Evolutionary conservation across 2,797 vertebrate species (phyloP).

Genomic region (Megaceryle alcyon): DNA sequence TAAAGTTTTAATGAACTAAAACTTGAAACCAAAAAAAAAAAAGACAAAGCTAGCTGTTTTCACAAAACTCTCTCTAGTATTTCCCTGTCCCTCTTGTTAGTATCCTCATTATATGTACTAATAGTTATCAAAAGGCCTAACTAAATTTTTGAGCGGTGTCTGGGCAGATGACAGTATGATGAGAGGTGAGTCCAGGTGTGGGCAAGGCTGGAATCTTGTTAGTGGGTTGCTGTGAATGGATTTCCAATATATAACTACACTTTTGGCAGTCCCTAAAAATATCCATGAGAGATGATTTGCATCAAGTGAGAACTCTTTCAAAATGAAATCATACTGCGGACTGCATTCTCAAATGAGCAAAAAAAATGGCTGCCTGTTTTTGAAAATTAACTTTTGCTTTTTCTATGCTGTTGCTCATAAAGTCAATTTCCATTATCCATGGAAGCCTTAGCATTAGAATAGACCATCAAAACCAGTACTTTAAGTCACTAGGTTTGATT

Average conservation of each 20-base stretch:
- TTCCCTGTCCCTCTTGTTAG: too few relatives aligned
- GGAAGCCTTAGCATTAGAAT: conserved; percentile 6
- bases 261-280: background rate
- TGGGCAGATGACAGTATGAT: background rate
- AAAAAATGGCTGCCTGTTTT: background rate
- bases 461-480: conserved; percentile 24
- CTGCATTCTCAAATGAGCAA: background rate
- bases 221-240: background rate
- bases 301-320: background rate
- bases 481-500: conserved; percentile 6
- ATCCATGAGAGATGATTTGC: background rate
- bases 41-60: background rate
- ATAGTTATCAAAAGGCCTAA: too few relatives aligned
- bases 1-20: background rate
- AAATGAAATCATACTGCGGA: background rate
- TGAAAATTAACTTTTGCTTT: background rate
- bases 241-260: background rate
- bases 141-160: too few relatives aligned
- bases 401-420: background rate
- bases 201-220: background rate
- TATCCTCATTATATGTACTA: too few relatives aligned
- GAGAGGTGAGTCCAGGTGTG: background rate
- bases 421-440: conserved; percentile 6
- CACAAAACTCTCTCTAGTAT: background rate
- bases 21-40: background rate